A percentile compares a stretch with the other conserved stretches of the same genome.
Conservation (phyloP, 2,888 invertebrate genomes). For the Ischnus inquisitorius region DNA sequence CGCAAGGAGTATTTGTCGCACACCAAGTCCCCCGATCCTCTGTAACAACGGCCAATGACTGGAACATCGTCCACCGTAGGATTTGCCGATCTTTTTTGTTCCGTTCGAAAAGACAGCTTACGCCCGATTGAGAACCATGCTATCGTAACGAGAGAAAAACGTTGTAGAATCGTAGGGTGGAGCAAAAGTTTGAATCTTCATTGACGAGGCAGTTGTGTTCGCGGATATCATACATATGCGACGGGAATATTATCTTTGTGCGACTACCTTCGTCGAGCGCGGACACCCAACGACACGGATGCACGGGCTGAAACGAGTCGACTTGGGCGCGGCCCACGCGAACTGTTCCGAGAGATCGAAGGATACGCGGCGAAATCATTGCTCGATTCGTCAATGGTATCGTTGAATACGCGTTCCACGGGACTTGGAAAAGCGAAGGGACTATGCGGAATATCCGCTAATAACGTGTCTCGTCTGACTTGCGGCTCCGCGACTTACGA, state of each 20-base stretch:
- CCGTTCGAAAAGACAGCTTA: slow-evolving; percentile 43
- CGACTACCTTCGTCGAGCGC: neutral
- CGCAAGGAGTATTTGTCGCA: no score
- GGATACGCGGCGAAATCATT: slow-evolving; percentile 47
- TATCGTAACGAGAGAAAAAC: slow-evolving; percentile 53
- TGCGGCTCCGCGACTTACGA: slow-evolving; percentile 53
- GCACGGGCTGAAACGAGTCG: slow-evolving; percentile 48
- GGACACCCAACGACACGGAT: slow-evolving; percentile 32
- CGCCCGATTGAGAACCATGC: slow-evolving; percentile 48
- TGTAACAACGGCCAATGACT: neutral
- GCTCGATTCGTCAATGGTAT: slow-evolving; percentile 50
- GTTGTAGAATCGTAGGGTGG: slow-evolving; percentile 10
- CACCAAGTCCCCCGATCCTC: neutral
- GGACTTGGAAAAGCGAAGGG: slow-evolving; percentile 46
- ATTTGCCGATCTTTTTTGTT: slow-evolving; percentile 19
- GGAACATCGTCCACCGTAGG: neutral
- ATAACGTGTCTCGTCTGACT: slow-evolving; percentile 48
- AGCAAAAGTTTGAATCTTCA: neutral
- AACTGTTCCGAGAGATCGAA: slow-evolving; percentile 42
- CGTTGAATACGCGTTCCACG: slow-evolving; percentile 35
- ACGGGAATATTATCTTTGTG: slow-evolving; percentile 10
- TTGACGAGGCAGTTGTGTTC: slow-evolving; percentile 1
- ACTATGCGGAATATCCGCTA: slow-evolving; percentile 55
- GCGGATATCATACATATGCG: neutral
- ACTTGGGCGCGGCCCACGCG: slow-evolving; percentile 62